Conservation (phyloP, 2,113 vertebrate species). For the Polyodon spathula region DNA sequence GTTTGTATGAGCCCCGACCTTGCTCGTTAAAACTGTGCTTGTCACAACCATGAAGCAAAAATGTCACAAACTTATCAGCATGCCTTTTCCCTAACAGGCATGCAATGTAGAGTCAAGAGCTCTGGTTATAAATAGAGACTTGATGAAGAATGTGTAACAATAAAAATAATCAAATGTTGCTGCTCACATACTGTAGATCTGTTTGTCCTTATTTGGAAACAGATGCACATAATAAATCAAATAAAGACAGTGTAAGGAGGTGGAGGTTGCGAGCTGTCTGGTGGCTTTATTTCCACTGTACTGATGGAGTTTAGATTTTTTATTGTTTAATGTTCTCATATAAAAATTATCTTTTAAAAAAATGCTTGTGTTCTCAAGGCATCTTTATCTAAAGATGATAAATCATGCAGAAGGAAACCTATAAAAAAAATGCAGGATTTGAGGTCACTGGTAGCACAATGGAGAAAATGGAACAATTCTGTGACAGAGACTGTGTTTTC, state of each 20-base stretch:
- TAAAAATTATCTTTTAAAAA: slow-evolving; percentile 18
- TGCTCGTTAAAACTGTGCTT: not conserved
- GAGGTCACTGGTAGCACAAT: not conserved
- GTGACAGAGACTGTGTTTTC: not conserved
- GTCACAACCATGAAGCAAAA: slow-evolving; percentile 2
- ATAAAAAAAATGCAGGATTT: slow-evolving; percentile 2
- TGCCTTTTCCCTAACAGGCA: slow-evolving; percentile 38
- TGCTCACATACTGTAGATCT: slow-evolving; percentile 29
- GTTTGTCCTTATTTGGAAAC: slow-evolving; percentile 31
- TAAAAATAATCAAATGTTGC: slow-evolving; percentile 20
- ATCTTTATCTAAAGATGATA: slow-evolving; percentile 8
- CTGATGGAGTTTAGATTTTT: slow-evolving; percentile 29
- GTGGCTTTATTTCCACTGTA: slow-evolving; percentile 18
- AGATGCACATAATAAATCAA: slow-evolving; percentile 37
- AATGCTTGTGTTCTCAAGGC: slow-evolving; percentile 3
- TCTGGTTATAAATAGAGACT: slow-evolving; percentile 12
- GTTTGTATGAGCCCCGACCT: too few relatives aligned
- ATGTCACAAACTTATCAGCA: slow-evolving; percentile 47
- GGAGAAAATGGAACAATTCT: not conserved
- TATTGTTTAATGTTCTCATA: slow-evolving; percentile 25
- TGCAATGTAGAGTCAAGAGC: too few relatives aligned
- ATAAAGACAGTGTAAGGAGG: slow-evolving; percentile 28
- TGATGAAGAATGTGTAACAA: slow-evolving; percentile 31
- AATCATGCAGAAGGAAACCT: slow-evolving; percentile 16
- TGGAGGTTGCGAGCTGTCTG: slow-evolving; percentile 18